Evolutionary conservation across 2,113 vertebrate species (phyloP), one percentile per base, ranked within the genome.

Genomic region (Cheirogaleus medius): DNA sequence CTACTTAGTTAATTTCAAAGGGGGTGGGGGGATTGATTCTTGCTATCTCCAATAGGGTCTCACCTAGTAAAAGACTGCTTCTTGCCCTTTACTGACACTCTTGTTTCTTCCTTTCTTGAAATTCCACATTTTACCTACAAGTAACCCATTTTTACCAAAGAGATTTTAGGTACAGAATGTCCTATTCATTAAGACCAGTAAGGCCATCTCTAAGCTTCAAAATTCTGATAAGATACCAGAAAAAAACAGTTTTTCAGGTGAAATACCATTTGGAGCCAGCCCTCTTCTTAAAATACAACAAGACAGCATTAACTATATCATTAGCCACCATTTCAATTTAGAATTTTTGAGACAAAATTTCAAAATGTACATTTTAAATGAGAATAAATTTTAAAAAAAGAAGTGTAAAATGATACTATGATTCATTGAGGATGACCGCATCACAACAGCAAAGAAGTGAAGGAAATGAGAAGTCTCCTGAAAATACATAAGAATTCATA

Each of bases 301-400:
- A 60, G 81, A 87, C 1, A 71, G 20, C 60, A 54, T 71, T 87
- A 44, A 37, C 81, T 58, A 32, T 76, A 93, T 54, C 68, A 77
- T 87, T 47, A 92, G 78, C 27, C 37, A 44, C 17, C 29, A 73
- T 81, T 96, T 91, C 49, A 81, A n/a, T 71, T 78, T 81, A 69
- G 15, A 94, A 76, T 69, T 87, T 39, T 71, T 88, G 58, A 63
- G 15, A 52, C 77, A 90, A 94, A 83, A 86, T 58, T 87, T 86
- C 58, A 97, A 86, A 71, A 71, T 25, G 32, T 63, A 21, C 68
- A 86, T 71, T 82, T 93, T 77, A 56, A 86, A 68, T 56, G 21
- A 29, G 29, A 89, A 21, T 39, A 71, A n/a, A 39, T 86, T 7
- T 3, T 37, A 58, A 49, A 44, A 89, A 17, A 14, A 66, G 56